These are phyloP conservation scores for Drosophila acutilabella DNA, from an alignment of 2,888 invertebrate species.

Conservation along the genomic window DNA sequence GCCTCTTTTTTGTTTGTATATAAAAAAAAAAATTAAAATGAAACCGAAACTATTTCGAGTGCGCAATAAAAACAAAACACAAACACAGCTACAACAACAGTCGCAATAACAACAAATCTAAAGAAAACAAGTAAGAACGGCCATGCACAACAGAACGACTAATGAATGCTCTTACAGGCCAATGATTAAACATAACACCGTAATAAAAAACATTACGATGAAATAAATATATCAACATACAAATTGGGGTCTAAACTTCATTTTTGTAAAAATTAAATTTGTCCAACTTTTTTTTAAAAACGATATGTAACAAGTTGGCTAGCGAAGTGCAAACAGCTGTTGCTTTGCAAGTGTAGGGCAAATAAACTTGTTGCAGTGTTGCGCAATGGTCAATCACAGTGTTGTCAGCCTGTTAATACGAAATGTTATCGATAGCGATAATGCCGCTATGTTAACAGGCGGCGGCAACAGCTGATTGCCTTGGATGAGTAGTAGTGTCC, in stretches of 20 bases:
- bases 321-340: background rate
- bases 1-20: conserved; percentile 41
- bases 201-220: background rate
- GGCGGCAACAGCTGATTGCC: conserved; percentile 40
- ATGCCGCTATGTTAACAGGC: background rate
- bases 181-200: background rate
- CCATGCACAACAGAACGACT: background rate
- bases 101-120: conserved; percentile 27
- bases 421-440: conserved; percentile 36
- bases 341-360: conserved; percentile 18
- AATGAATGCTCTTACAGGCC: conserved; percentile 2
- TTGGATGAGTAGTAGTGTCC: conserved; percentile 18
- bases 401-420: conserved; percentile 17
- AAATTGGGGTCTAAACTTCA: background rate
- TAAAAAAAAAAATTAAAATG: conserved; percentile 39
- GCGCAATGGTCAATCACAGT: conserved; percentile 29
- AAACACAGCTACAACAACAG: conserved; percentile 37
- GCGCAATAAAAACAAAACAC: conserved; percentile 71
- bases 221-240: no score
- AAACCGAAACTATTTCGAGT: conserved; percentile 72
- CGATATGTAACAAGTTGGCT: background rate
- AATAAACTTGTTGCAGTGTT: conserved; percentile 48
- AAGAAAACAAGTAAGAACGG: conserved; percentile 17
- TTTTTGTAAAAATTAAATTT: background rate
- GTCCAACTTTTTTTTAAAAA: background rate